phyloP scores from a whole-genome alignment of 2,113 vertebrate species.

The Ciconia maguari region DNA sequence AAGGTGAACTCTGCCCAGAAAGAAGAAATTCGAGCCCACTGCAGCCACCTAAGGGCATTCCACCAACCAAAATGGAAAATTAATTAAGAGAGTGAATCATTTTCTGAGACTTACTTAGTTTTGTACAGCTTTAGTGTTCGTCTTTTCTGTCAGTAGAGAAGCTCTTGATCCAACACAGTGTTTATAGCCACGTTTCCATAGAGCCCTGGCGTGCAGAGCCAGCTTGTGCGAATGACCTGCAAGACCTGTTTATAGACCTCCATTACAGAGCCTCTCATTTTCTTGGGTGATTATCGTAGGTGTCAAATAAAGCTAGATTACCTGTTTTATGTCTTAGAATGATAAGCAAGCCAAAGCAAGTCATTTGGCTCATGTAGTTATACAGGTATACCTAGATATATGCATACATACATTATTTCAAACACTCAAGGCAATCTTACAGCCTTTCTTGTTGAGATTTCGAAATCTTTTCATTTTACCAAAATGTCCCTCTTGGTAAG shows the following conservation, averaged over 20 bases:
- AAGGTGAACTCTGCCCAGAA: conserved; percentile 63
- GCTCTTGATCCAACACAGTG: conserved; percentile 29
- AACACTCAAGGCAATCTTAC: conserved; percentile 50
- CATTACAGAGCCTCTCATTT: conserved; percentile 54
- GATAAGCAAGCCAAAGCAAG: conserved; percentile 72
- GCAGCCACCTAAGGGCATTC: conserved; percentile 64
- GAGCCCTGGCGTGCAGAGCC: conserved; percentile 17
- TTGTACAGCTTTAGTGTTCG: not conserved
- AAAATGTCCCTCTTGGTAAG: not conserved
- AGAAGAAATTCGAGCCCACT: conserved; percentile 41
- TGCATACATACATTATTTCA: conserved; percentile 50
- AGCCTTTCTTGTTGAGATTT: conserved; percentile 27
- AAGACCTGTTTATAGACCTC: conserved; percentile 67
- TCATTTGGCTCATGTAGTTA: conserved; percentile 47
- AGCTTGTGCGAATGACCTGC: conserved; percentile 47
- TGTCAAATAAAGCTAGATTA: conserved; percentile 62
- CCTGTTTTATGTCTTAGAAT: conserved; percentile 55
- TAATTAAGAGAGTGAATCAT: conserved; percentile 66
- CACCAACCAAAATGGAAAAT: conserved; percentile 63
- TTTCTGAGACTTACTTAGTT: conserved; percentile 49
- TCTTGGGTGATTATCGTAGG: conserved; percentile 54
- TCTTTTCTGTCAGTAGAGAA: conserved; percentile 51
- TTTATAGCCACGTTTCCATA: conserved; percentile 57
- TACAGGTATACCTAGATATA: conserved; percentile 53
- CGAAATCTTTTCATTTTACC: not conserved